These are phyloP conservation scores for Bombus ignitus DNA, from an alignment of 1,140 invertebrate genomes.

Conservation along the genomic window DNA sequence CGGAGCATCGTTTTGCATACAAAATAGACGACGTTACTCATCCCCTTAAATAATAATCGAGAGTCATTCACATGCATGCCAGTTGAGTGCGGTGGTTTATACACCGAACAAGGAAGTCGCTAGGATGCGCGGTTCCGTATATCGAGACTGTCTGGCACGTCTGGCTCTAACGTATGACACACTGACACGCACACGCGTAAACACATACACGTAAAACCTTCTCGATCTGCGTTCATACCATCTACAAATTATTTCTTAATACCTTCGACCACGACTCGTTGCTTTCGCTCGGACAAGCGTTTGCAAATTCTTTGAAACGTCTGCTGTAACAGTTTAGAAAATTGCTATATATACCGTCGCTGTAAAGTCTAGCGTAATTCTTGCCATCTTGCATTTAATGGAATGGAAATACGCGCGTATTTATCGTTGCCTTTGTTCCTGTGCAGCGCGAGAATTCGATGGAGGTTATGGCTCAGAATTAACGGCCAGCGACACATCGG, in stretches of 20 bases:
- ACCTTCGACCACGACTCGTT: too few relatives aligned
- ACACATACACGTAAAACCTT: not conserved
- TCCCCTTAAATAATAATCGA: constrained; percentile 71
- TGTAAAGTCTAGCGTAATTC: not conserved
- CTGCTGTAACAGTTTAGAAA: too few relatives aligned
- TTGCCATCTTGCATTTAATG: constrained; percentile 16
- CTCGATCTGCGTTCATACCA: too few relatives aligned
- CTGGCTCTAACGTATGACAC: constrained; percentile 20
- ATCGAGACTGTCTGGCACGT: constrained; percentile 39
- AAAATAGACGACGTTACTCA: constrained; percentile 67
- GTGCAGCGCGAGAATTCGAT: not conserved
- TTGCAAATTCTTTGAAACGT: too few relatives aligned
- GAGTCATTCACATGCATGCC: constrained; percentile 67
- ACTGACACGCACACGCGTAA: constrained; percentile 11
- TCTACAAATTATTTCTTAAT: too few relatives aligned
- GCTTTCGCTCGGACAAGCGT: too few relatives aligned
- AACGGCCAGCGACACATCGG: not conserved
- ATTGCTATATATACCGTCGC: not conserved
- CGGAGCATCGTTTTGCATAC: constrained; percentile 66
- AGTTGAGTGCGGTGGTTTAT: constrained; percentile 23
- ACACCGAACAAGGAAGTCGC: constrained; percentile 18
- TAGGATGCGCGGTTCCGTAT: constrained; percentile 20
- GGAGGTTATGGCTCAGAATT: constrained; percentile 6
- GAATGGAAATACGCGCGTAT: not conserved
- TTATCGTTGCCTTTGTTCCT: not conserved